Percentiles rank a stretch among this genome's conserved stretches.
Conservation (phyloP, 2,888 invertebrate genomes). For the Parochlus steinenii region DNA sequence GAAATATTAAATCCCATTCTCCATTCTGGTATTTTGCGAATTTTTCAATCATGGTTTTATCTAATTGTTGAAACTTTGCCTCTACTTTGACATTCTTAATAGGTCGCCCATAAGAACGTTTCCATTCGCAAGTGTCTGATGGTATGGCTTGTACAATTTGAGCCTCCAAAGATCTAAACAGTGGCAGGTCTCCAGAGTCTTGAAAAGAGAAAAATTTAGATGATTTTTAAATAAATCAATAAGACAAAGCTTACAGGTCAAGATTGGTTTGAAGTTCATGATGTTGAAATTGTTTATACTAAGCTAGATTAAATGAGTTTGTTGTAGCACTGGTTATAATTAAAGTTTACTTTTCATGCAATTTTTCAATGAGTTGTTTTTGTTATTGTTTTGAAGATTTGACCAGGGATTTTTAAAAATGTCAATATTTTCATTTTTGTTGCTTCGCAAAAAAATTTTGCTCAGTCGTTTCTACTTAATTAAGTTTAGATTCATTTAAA, state of each 20-base stretch:
- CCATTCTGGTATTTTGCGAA: conserved; percentile 50
- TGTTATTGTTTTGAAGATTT: too few species aligned
- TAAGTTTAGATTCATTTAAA: too few species aligned
- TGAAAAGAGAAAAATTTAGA: conserved; percentile 11
- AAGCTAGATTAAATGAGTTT: too few species aligned
- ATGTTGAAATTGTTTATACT: too few species aligned
- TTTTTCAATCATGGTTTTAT: conserved; percentile 47
- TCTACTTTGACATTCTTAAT: conserved; percentile 70
- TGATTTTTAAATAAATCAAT: background rate
- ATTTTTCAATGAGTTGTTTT: too few species aligned
- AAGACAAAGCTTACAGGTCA: conserved; percentile 14
- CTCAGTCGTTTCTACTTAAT: too few species aligned
- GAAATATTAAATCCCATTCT: conserved; percentile 63
- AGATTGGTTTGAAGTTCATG: conserved; percentile 14
- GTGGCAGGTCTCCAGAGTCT: conserved; percentile 74
- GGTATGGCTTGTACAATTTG: conserved; percentile 65
- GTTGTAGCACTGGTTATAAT: too few species aligned
- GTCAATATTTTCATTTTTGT: too few species aligned
- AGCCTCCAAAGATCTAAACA: conserved; percentile 68
- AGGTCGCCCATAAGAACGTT: conserved; percentile 72
- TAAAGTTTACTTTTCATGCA: too few species aligned
- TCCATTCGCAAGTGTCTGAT: conserved; percentile 81
- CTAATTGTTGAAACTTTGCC: conserved; percentile 65
- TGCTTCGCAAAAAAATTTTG: too few species aligned
- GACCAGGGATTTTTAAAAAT: too few species aligned